phyloP scores from a whole-genome alignment of 2,113 vertebrate species.

The Gymnobelideus leadbeateri region DNA sequence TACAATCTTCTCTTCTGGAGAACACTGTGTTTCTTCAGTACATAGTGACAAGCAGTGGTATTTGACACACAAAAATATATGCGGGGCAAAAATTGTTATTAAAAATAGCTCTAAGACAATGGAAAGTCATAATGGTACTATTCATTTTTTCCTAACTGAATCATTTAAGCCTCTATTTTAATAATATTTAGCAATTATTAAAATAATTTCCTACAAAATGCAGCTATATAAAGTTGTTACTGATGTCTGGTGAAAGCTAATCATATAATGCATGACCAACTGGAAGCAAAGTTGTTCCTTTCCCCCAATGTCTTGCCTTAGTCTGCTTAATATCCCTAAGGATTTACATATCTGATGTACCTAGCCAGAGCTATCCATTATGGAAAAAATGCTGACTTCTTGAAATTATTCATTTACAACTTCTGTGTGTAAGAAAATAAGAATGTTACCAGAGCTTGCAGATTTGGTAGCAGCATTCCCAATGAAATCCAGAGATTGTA shows the following conservation, averaged over 20 bases:
- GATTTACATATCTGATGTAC: not conserved
- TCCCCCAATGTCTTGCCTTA: not conserved
- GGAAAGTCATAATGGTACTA: not conserved
- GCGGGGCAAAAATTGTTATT: not conserved
- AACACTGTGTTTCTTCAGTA: not conserved
- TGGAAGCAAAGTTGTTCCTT: not conserved
- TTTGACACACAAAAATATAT: not conserved
- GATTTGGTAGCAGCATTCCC: not conserved
- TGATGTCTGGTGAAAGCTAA: not conserved
- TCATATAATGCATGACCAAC: not conserved
- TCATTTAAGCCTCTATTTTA: not conserved
- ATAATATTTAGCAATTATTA: not conserved
- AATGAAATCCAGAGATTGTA: not conserved
- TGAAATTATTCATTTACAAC: not conserved
- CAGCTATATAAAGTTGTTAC: not conserved
- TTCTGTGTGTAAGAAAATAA: not conserved
- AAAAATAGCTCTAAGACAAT: not conserved
- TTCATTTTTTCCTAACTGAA: not conserved
- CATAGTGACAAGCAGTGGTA: not conserved
- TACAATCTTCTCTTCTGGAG: not conserved
- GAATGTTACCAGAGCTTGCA: not conserved
- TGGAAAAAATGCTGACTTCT: not conserved
- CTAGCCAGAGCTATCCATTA: not conserved
- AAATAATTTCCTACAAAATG: not conserved
- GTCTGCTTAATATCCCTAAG: not conserved